Conservation (phyloP, 2,888 invertebrate species). For the Thelaira solivaga region DNA sequence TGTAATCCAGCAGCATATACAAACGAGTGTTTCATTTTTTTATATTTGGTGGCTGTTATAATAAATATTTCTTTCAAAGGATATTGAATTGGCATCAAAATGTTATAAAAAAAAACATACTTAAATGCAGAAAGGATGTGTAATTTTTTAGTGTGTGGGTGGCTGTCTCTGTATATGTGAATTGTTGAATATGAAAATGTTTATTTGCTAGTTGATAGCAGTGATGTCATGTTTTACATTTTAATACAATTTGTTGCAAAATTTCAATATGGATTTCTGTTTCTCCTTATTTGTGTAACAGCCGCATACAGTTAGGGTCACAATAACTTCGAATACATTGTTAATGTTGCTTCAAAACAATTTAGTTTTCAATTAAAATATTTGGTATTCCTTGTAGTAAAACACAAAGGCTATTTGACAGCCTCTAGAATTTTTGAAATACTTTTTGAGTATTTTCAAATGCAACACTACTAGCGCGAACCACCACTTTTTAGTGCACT, state of each 20-base stretch:
- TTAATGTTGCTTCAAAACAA: no score
- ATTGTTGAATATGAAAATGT: constrained; percentile 16
- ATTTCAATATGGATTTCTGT: constrained; percentile 28
- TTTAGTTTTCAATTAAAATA: no score
- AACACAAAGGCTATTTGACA: no score
- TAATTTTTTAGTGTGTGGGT: background rate
- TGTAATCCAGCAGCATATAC: no score
- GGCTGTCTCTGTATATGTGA: no score
- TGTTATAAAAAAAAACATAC: constrained; percentile 18
- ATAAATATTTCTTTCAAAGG: constrained; percentile 34
- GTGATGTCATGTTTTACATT: constrained; percentile 57
- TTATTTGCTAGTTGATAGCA: background rate
- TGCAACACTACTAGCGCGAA: no score
- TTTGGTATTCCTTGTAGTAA: no score
- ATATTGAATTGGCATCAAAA: constrained; percentile 54
- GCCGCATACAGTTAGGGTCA: background rate
- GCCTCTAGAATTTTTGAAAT: no score
- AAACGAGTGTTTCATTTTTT: background rate
- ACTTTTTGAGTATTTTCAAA: no score
- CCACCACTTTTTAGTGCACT: no score
- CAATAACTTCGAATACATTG: no score
- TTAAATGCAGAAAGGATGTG: constrained; percentile 8
- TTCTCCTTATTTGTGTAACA: background rate
- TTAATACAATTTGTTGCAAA: constrained; percentile 54
- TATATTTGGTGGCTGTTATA: constrained; percentile 32